These are phyloP conservation scores for Ryuthela nishihirai DNA, from an alignment of 2,888 invertebrate species.

Conservation along the genomic window DNA sequence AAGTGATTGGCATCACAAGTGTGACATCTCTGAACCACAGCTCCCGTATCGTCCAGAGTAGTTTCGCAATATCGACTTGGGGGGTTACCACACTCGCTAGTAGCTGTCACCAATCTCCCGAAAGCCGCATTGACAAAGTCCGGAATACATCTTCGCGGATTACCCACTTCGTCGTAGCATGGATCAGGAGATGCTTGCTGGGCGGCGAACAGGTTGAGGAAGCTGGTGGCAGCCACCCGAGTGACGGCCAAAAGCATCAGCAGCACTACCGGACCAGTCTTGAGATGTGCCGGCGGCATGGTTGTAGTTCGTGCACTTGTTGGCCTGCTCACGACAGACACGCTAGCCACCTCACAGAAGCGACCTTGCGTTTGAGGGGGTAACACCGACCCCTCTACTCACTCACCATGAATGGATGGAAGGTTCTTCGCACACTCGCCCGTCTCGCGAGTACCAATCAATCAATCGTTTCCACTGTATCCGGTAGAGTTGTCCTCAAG, in stretches of 20 bases:
- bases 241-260: constrained; percentile 6
- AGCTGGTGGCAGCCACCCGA: constrained; percentile 1
- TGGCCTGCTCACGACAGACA: too few species aligned
- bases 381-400: too few species aligned
- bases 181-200: constrained; percentile 54
- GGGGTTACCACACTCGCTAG: constrained; percentile 62
- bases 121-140: constrained; percentile 99
- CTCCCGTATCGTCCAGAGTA: constrained; percentile 45
- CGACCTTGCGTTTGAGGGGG: too few species aligned
- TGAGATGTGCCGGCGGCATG: too few species aligned
- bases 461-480: too few species aligned
- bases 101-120: constrained; percentile 69
- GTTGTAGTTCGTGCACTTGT: too few species aligned
- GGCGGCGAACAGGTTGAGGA: not conserved
- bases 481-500: too few species aligned
- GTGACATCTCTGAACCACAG: constrained; percentile 56
- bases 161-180: constrained; percentile 72
- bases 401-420: too few species aligned
- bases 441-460: too few species aligned
- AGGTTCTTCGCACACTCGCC: too few species aligned
- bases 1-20: constrained; percentile 79
- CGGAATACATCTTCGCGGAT: constrained; percentile 86
- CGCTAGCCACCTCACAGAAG: too few species aligned
- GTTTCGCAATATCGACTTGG: constrained; percentile 53
- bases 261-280: too few species aligned